Base-by-base conservation (phyloP, 2,797 vertebrate species). In the Luscinia luscinia region DNA sequence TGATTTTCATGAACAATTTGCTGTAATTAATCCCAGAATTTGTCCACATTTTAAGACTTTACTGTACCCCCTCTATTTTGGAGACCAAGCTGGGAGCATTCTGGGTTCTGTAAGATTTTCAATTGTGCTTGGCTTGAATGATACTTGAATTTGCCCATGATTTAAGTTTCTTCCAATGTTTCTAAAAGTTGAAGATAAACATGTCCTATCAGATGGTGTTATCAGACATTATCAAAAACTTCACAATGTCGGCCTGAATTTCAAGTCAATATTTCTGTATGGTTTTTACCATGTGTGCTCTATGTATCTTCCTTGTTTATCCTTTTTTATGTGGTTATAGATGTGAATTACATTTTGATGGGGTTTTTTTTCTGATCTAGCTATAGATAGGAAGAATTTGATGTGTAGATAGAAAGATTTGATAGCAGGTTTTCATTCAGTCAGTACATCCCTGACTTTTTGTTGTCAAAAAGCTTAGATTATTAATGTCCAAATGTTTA, bases 11-110 rank as follows among this genome's bases (percentile, higher is more conserved):
- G 45, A 91, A 16, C 22, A 48, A 0, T 83, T 75, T 92, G 58
- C 46, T 79, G 75, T 94, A 93, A 86, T 91, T 86, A 88, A 61
- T 84, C 59, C 85, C 73, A 57, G 67, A 92, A 87, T 12, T 81
- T 2, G 0, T 62, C 61, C 84, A 48, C 67, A 12, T 93, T 93
- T 84, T 84, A 86, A 78, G 61, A 51, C 51, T 88, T 86, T 34
- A 11, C 26, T 67, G 66, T 30, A 61, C 18, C 19, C 66, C 9
- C 48, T 63, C 58, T 87, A 1, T 89, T 96, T 72, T 79, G 59
- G 80, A 95, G 63, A 75, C 30, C 52, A 81, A 52, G 5, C 69
- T 73, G 57, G 27, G 94, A 94, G 23, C 24, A 18, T 63, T 75
- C 24, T 57, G 45, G 9, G 26, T 86, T 91, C 12, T 88, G 1